Conservation (phyloP, 1,140 invertebrate species). For the Chrysoperla carnea region DNA sequence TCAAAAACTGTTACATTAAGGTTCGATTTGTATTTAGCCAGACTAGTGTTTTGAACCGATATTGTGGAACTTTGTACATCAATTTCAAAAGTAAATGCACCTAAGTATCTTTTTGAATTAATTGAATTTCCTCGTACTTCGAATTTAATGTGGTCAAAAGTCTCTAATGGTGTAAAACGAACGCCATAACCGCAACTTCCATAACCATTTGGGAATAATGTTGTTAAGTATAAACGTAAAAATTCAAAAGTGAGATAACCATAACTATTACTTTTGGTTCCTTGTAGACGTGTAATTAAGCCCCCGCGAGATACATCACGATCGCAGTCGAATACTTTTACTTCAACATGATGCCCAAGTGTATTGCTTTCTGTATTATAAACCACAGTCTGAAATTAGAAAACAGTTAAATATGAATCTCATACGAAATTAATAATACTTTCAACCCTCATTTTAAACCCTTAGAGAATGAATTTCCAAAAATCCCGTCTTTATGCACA, state of each 20-base stretch:
- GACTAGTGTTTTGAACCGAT: background rate
- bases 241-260: background rate
- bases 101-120: too few relatives aligned
- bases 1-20: constrained; percentile 11
- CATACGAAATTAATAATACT: too few relatives aligned
- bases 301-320: background rate
- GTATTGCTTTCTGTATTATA: background rate
- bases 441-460: too few relatives aligned
- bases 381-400: background rate
- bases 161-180: background rate
- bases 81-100: too few relatives aligned
- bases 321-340: background rate
- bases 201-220: background rate
- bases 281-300: background rate
- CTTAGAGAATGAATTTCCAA: too few relatives aligned
- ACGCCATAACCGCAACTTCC: constrained; percentile 7
- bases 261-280: background rate
- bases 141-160: too few relatives aligned
- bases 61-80: constrained; percentile 1
- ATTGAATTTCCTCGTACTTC: too few relatives aligned
- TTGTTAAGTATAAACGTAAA: background rate
- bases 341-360: too few relatives aligned
- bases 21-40: constrained; percentile 6
- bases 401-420: too few relatives aligned
- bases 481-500: too few relatives aligned